Evolutionary conservation across 1,140 invertebrate species (phyloP).

Genomic region (Glomeris maerens): DNA sequence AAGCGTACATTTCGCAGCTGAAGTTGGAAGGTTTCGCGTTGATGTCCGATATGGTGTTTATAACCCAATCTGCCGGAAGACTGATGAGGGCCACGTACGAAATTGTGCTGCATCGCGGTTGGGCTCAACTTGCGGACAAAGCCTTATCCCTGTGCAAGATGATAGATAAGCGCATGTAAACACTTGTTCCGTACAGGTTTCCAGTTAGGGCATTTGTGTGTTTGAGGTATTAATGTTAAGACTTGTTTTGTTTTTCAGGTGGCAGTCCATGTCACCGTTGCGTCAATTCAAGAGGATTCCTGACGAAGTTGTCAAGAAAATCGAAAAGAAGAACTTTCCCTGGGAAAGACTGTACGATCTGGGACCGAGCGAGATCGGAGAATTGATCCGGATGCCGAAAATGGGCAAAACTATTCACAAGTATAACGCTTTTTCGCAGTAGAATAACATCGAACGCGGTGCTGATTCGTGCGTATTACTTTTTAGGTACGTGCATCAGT

Average conservation of each 20-base stretch:
- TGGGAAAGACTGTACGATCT: slow-evolving; percentile 92
- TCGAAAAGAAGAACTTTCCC: slow-evolving; percentile 95
- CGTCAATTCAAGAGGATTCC: slow-evolving; percentile 97
- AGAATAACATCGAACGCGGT: no score
- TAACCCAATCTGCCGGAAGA: slow-evolving; percentile 91
- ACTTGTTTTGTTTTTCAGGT: slow-evolving; percentile 35
- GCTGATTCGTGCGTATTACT: background rate
- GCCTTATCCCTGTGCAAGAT: slow-evolving; percentile 93
- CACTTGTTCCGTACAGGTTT: slow-evolving; percentile 1
- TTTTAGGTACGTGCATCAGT: slow-evolving; percentile 74
- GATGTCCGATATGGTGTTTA: slow-evolving; percentile 99
- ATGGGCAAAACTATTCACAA: slow-evolving; percentile 95
- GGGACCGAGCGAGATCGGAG: slow-evolving; percentile 93
- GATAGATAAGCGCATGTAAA: slow-evolving; percentile 86
- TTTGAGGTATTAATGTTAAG: no score
- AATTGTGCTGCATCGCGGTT: slow-evolving; percentile 77
- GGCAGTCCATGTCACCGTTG: slow-evolving; percentile 98
- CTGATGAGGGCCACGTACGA: slow-evolving; percentile 95
- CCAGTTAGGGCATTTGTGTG: no score
- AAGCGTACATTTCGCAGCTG: slow-evolving; percentile 96
- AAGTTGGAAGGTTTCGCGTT: slow-evolving; percentile 96
- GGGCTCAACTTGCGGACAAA: slow-evolving; percentile 96
- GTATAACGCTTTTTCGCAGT: no score
- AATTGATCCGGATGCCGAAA: slow-evolving; percentile 88
- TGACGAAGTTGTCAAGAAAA: slow-evolving; percentile 91